Evolutionary conservation across 1,140 invertebrate genomes (phyloP), one percentile per base, ranked within the genome.

Genomic region (Aphidius gifuensis): DNA sequence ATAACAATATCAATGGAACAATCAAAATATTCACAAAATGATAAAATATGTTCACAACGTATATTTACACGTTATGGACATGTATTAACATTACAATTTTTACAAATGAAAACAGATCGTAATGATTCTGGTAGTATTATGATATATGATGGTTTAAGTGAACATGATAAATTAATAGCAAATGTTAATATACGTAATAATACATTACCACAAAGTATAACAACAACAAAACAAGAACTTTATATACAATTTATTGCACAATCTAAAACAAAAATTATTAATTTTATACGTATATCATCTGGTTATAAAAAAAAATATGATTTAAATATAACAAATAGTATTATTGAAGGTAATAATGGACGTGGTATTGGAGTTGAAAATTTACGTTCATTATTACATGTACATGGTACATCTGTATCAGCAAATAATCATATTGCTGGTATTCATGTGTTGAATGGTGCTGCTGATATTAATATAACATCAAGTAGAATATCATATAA

Each of bases 391-490:
- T 88, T 89, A 66, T 71, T 95, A 7, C 88, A 92, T 75, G 84
- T 94, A 55, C 90, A 93, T 67, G 85, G 88, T 16, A 90, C 89
- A 1, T 88, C 88, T 0, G 84, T 98, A n/a, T 90, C 90, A 1
- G 89, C 91, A 62, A 97, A 96, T 72, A 88, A 89, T 64, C 91
- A 96, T 71, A 86, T 93, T 7, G 92, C 92, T 6, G 96, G 95
- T 3, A 82, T 97, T 6, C 92, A 96, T 71, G 85, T 98, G 5
- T 81, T 88, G 0, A 88, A 84, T 64, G 96, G 96, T 1, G 91
- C 89, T 1, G 92, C 93, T n/a, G 91, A 96, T 72, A 86, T 99
- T 0, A 95, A 98, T 71, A 85, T 99, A 4, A 97, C 95, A 5
- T 87, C 90, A 66, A 94, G 92, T 64, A 85, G 90, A 69, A 91